These are phyloP conservation scores for Anoura caudifer DNA, from an alignment of 2,113 vertebrate species.

Conservation along the genomic window DNA sequence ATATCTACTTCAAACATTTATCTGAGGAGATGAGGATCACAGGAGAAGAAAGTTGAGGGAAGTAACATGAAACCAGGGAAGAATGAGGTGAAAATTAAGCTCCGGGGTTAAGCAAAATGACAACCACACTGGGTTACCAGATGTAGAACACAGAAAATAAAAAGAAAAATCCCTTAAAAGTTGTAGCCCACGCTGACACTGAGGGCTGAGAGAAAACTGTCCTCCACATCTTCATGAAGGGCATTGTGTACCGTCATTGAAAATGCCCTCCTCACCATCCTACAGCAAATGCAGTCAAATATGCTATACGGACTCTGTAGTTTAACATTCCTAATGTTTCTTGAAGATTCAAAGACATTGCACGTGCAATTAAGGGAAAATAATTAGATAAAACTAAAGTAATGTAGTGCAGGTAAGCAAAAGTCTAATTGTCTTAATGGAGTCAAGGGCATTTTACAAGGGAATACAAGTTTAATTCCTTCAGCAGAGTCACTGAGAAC, in stretches of 20 bases:
- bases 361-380: background rate
- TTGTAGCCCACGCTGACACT: background rate
- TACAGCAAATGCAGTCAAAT: background rate
- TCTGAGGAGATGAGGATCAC: background rate
- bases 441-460: background rate
- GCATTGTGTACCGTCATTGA: fast-evolving
- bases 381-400: background rate
- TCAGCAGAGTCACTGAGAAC: background rate
- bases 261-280: fast-evolving
- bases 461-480: background rate
- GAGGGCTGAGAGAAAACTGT: background rate
- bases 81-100: background rate
- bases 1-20: background rate
- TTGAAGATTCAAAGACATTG: background rate
- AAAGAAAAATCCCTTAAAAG: background rate
- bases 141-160: background rate
- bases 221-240: background rate
- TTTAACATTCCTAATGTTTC: background rate
- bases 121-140: background rate
- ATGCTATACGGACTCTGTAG: fast-evolving
- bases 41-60: background rate
- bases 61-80: background rate
- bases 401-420: background rate
- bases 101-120: background rate
- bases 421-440: background rate